A percentile compares a stretch with the other conserved stretches of the same genome.
Evolutionary conservation across 2,888 invertebrate species (phyloP).

Genomic region (Pseudeuparius sepicola): DNA sequence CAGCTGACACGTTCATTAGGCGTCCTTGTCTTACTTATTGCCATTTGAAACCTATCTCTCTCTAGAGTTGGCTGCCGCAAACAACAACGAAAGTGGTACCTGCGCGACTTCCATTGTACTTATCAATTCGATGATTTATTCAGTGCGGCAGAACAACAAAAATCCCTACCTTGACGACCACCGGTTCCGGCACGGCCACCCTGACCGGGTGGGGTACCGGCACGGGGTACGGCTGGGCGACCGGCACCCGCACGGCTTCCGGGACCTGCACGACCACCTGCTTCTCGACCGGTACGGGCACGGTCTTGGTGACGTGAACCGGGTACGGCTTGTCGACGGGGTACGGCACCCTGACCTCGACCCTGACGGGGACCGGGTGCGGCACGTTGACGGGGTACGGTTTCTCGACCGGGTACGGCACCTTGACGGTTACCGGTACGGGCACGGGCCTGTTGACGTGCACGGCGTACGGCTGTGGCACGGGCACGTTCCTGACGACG

Average conservation of each 20-base stretch:
- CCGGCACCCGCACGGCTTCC: slow-evolving; percentile 26
- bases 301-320: slow-evolving; percentile 25
- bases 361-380: slow-evolving; percentile 27
- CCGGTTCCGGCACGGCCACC: slow-evolving; percentile 27
- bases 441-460: slow-evolving; percentile 26
- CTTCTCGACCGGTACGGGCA: slow-evolving; percentile 27
- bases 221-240: slow-evolving; percentile 27
- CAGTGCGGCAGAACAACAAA: too few relatives aligned
- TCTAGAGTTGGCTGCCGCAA: too few relatives aligned
- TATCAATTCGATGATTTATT: too few relatives aligned
- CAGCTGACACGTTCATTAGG: too few relatives aligned
- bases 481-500: slow-evolving; percentile 29
- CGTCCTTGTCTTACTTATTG: too few relatives aligned
- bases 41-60: too few relatives aligned
- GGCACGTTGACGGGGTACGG: slow-evolving; percentile 31
- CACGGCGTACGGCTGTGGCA: slow-evolving; percentile 33
- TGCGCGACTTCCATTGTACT: too few relatives aligned
- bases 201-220: slow-evolving; percentile 22
- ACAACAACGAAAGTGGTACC: too few relatives aligned
- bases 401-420: slow-evolving; percentile 29
- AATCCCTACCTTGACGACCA: slow-evolving; percentile 24
- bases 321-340: slow-evolving; percentile 32
- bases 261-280: slow-evolving; percentile 28
- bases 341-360: slow-evolving; percentile 23
- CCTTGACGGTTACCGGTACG: slow-evolving; percentile 25